A percentile compares a stretch with the other conserved stretches of the same genome.
Conservation (phyloP, 1,140 invertebrate species). For the Zaprionus kolodkinae region DNA sequence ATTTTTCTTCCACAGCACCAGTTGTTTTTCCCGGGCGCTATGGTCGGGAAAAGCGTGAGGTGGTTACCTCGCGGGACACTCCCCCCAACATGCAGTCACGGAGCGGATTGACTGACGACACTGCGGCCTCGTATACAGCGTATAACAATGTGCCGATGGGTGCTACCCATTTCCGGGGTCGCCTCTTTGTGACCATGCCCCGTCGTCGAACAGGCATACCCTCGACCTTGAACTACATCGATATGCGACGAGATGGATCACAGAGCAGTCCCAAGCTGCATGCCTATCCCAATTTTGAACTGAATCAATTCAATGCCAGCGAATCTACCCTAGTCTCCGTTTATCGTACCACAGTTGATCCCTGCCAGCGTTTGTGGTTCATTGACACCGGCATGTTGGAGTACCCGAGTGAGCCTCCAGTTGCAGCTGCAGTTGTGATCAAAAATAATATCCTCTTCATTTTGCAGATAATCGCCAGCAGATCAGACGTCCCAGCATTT, state of each 20-base stretch:
- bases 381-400: slow-evolving; percentile 88
- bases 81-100: slow-evolving; percentile 33
- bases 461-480: slow-evolving; percentile 85
- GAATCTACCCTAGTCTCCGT: slow-evolving; percentile 86
- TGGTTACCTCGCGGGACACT: slow-evolving; percentile 59
- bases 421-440: background rate
- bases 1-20: slow-evolving; percentile 33
- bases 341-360: slow-evolving; percentile 88
- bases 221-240: slow-evolving; percentile 89
- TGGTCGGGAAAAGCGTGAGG: slow-evolving; percentile 31
- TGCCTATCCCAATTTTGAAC: slow-evolving; percentile 87
- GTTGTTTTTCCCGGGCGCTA: slow-evolving; percentile 54
- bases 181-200: slow-evolving; percentile 90
- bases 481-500: slow-evolving; percentile 87
- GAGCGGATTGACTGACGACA: background rate
- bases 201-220: slow-evolving; percentile 88
- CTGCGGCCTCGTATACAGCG: slow-evolving; percentile 60
- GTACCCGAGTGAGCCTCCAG: slow-evolving; percentile 62
- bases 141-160: slow-evolving; percentile 91
- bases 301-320: slow-evolving; percentile 86
- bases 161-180: slow-evolving; percentile 87
- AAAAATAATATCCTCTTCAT: background rate
- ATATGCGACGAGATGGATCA: slow-evolving; percentile 83
- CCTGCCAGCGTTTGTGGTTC: slow-evolving; percentile 89
- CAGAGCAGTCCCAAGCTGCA: slow-evolving; percentile 85